A percentile compares a stretch with the other conserved stretches of the same genome.
phyloP scores from a whole-genome alignment of 2,113 vertebrate genomes.

The Saccopteryx bilineata region DNA sequence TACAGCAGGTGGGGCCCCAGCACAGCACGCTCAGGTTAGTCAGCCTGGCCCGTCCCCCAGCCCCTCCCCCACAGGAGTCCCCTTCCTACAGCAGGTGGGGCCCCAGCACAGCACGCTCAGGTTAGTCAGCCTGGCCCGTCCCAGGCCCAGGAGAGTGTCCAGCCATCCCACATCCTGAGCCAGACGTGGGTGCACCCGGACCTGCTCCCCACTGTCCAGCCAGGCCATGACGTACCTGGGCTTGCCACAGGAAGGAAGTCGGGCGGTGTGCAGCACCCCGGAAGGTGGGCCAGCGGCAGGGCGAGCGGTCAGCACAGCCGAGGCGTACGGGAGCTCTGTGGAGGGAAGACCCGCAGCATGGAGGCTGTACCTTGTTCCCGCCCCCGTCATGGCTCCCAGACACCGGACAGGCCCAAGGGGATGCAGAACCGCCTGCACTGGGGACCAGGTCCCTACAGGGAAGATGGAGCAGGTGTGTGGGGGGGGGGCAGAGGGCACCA shows the following conservation, averaged over 20 bases:
- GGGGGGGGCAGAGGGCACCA: rapidly evolving
- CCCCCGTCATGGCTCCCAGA: background rate
- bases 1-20: background rate
- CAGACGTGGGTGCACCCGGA: rapidly evolving
- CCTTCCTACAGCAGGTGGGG: too few relatives aligned
- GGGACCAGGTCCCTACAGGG: background rate
- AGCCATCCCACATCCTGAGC: background rate
- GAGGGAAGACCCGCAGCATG: background rate
- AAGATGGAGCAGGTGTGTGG: too few relatives aligned
- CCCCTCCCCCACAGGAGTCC: too few relatives aligned
- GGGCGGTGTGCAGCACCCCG: rapidly evolving
- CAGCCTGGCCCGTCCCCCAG: background rate
- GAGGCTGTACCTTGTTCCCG: rapidly evolving
- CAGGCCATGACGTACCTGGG: background rate
- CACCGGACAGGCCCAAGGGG: too few relatives aligned
- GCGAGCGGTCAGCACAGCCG: rapidly evolving
- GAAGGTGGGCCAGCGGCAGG: background rate
- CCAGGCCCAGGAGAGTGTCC: background rate
- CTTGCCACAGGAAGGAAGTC: background rate
- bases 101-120: background rate
- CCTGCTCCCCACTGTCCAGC: rapidly evolving
- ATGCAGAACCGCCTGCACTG: background rate
- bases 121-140: background rate
- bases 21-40: background rate
- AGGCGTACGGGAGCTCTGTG: background rate